Base-by-base conservation (phyloP, 2,113 vertebrate species). In the Macrotis lagotis region DNA sequence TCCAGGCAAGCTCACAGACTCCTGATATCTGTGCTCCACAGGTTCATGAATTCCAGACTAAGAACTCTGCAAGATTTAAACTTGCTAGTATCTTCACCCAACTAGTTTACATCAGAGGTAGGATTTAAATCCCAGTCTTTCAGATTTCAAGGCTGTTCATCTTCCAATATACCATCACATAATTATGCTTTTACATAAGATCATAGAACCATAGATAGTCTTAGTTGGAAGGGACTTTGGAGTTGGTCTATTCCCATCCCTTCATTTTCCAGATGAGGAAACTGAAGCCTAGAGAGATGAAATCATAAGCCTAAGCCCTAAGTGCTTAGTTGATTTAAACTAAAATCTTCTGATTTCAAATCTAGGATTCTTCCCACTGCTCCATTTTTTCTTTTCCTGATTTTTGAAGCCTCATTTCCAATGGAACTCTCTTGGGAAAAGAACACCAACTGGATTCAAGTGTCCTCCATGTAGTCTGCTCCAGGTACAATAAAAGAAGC, bases 351-450 rank as follows among this genome's bases (percentile, higher is more conserved):
- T 83, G 37, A 44, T 83, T 83, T 83, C n/a, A 83, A 83, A 44
- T 83, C 37, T 11, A 37, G 8, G 10, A 3, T 28, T 31, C 55
- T 66, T 66, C 14, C 55, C 7, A 44, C 16, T 8, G 8, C 12
- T n/a, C 31, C 16, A 44, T 25, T 53, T 59, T 31, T 51, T 28
- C 59, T 47, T 48, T 51, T 47, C 47, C 48, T 28, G 48, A 50
- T 88, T 28, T 47, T 90, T 48, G 89, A 91, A 94, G n/a, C 9
- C 55, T 94, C 89, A 37, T 66, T 89, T 91, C 55, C 48, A 44
- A 9, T 8, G 90, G 93, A 49, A 91, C 90, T 37, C 10, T 31
- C 88, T 88, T 91, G 49, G 31, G 14, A 37, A 49, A 3, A 51
- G 49, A 1, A 2, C 91, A 7, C 28, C 48, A 90, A 59, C 10